A percentile compares a stretch with the other conserved stretches of the same genome.
Conservation (phyloP, 2,888 invertebrate species). For the Melieria picta region DNA sequence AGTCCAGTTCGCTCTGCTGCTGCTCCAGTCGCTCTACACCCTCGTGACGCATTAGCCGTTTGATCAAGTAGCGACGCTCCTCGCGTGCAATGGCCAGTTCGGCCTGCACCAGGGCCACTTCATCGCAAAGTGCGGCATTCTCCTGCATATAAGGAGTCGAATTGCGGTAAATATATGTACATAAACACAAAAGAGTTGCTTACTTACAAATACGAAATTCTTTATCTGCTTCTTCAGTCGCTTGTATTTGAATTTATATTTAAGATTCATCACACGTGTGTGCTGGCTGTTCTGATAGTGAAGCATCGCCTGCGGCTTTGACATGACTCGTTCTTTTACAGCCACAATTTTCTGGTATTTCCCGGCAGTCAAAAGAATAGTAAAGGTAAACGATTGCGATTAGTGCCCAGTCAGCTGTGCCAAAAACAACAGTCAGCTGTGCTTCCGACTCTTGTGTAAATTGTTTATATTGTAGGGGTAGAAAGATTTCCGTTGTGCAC, state of each 20-base stretch:
- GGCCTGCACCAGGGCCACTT: conserved; percentile 85
- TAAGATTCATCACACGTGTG: conserved; percentile 51
- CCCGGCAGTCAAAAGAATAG: not conserved
- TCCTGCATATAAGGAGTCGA: conserved; percentile 68
- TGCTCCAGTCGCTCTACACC: conserved; percentile 53
- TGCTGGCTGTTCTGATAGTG: conserved; percentile 52
- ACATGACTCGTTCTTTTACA: conserved; percentile 23
- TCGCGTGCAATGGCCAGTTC: conserved; percentile 82
- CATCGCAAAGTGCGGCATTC: conserved; percentile 88
- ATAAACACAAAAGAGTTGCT: too few species aligned
- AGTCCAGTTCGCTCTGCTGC: not conserved
- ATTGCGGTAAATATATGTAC: not conserved
- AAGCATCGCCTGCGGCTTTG: conserved; percentile 38
- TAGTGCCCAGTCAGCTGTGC: not conserved
- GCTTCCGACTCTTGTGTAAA: too few species aligned
- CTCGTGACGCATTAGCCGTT: conserved; percentile 79
- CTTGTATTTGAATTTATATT: conserved; percentile 53
- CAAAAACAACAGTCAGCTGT: not conserved
- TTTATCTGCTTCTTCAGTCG: conserved; percentile 50
- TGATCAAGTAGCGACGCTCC: conserved; percentile 82
- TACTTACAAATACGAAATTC: conserved; percentile 51
- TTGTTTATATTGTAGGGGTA: too few species aligned
- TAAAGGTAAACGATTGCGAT: not conserved
- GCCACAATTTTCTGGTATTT: not conserved
- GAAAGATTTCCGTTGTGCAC: too few species aligned